phyloP scores from a whole-genome alignment of 2,113 vertebrate species.

The Orthonyx spaldingii region DNA sequence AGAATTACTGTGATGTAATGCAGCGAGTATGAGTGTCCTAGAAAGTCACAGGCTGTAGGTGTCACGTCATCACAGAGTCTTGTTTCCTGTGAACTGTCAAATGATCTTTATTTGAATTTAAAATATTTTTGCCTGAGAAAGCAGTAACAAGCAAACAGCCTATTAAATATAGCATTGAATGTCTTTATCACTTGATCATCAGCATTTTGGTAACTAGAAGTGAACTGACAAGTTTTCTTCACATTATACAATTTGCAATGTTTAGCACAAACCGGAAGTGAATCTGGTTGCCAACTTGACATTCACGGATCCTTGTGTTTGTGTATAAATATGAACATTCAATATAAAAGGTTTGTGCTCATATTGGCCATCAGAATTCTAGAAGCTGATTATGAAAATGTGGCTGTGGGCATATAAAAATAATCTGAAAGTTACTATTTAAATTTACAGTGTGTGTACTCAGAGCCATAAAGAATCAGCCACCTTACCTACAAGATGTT shows the following conservation, averaged over 20 bases:
- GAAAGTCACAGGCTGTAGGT: slow-evolving; percentile 13
- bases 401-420: neutral
- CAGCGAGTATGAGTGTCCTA: neutral
- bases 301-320: neutral
- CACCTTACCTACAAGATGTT: neutral
- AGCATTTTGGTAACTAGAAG: neutral
- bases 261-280: neutral
- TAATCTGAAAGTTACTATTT: neutral
- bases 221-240: neutral
- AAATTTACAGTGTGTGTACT: neutral
- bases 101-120: neutral
- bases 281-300: neutral
- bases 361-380: neutral
- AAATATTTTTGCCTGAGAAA: neutral
- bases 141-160: neutral
- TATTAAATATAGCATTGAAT: neutral
- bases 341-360: neutral
- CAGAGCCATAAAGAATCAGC: neutral
- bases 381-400: neutral
- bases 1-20: slow-evolving; percentile 18
- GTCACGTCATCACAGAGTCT: neutral
- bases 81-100: neutral
- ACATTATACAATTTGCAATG: neutral
- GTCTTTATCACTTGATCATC: neutral
- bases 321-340: neutral